Conservation (phyloP, 2,113 vertebrate species). For the Fulmarus glacialis region DNA sequence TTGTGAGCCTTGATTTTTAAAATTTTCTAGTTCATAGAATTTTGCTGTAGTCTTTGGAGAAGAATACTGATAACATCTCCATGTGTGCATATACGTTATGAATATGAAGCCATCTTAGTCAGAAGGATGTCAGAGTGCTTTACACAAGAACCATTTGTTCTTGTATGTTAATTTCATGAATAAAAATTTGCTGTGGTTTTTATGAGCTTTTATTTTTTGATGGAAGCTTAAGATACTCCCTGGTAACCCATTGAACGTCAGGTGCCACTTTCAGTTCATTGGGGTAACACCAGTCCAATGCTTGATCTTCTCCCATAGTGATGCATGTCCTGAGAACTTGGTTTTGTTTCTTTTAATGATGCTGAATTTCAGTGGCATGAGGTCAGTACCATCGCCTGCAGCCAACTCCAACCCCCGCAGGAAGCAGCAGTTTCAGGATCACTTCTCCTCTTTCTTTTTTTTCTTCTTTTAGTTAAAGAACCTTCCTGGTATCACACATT, state of each 20-base stretch:
- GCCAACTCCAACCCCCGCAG: background rate
- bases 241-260: background rate
- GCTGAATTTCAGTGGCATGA: background rate
- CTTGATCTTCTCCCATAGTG: background rate
- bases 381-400: background rate
- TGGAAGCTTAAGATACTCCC: background rate
- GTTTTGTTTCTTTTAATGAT: background rate
- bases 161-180: background rate
- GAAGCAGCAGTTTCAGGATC: constrained; percentile 23
- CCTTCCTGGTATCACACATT: background rate
- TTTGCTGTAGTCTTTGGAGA: background rate
- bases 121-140: background rate
- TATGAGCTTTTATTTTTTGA: background rate
- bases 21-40: background rate
- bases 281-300: background rate
- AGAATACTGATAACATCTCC: background rate
- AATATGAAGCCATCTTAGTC: background rate
- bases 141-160: background rate
- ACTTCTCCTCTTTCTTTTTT: background rate
- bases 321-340: background rate
- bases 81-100: background rate
- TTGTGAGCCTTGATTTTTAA: background rate
- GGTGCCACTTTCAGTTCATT: background rate
- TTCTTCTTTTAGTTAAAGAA: background rate
- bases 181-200: background rate